Percentiles rank a stretch among this genome's conserved stretches.
phyloP scores from a whole-genome alignment of 2,797 vertebrate species.

The Steatocranus sp. region DNA sequence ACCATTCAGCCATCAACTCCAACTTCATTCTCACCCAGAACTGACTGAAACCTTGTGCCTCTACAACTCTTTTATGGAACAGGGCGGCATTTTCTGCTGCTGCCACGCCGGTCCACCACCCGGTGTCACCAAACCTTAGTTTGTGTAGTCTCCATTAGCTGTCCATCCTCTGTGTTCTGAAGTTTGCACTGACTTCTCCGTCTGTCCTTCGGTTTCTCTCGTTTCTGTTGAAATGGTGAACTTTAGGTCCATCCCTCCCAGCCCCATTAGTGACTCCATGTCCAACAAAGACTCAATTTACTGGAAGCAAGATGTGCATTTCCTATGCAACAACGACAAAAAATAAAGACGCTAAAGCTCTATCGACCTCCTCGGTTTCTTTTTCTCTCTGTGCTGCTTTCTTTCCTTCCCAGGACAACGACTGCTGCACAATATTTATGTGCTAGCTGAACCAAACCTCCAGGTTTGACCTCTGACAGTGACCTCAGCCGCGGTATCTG shows the following conservation, averaged over 20 bases:
- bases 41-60: slow-evolving; percentile 79
- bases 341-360: slow-evolving; percentile 98
- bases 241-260: slow-evolving; percentile 85
- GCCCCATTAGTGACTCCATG: slow-evolving; percentile 90
- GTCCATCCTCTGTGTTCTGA: slow-evolving; percentile 68
- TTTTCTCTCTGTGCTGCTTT: background rate
- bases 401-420: background rate
- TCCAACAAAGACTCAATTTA: slow-evolving; percentile 91
- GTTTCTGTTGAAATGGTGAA: slow-evolving; percentile 80
- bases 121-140: slow-evolving; percentile 77
- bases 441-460: background rate
- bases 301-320: slow-evolving; percentile 99
- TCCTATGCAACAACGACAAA: slow-evolving; percentile 94
- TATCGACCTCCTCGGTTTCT: background rate
- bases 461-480: background rate
- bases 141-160: slow-evolving; percentile 80
- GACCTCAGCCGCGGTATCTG: background rate
- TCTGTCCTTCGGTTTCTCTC: slow-evolving; percentile 18
- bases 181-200: slow-evolving; percentile 23
- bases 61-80: slow-evolving; percentile 84
- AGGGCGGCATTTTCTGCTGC: slow-evolving; percentile 73
- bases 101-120: slow-evolving; percentile 65
- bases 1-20: background rate
- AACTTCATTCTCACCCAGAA: slow-evolving; percentile 31
- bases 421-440: background rate